phyloP scores from a whole-genome alignment of 2,888 invertebrate genomes.

The Carpatolechia fugitivella region DNA sequence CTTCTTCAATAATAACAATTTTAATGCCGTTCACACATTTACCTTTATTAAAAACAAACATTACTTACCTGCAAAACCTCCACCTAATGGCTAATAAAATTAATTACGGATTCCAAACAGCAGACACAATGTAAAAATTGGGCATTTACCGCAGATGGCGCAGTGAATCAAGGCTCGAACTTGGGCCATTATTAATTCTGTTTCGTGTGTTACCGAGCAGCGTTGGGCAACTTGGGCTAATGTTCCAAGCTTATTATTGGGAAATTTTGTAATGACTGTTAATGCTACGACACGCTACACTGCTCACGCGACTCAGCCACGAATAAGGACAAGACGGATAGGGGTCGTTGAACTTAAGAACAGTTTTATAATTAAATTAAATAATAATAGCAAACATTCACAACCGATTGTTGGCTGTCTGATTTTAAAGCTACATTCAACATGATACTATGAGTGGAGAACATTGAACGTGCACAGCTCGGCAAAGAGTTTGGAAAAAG shows the following conservation, averaged over 20 bases:
- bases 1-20: no score
- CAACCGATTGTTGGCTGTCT: no score
- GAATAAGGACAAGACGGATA: conserved; percentile 38
- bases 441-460: no score
- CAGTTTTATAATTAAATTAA: background rate
- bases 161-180: conserved; percentile 61
- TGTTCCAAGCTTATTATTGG: conserved; percentile 73
- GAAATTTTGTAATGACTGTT: conserved; percentile 74
- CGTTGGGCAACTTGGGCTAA: conserved; percentile 45
- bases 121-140: conserved; percentile 49
- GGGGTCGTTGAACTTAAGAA: background rate
- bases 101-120: conserved; percentile 41
- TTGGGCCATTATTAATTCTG: conserved; percentile 72
- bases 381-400: no score
- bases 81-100: conserved; percentile 30
- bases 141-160: conserved; percentile 63
- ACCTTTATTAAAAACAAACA: no score
- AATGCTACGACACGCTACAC: conserved; percentile 66
- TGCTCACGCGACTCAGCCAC: conserved; percentile 56
- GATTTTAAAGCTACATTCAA: no score
- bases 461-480: no score
- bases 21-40: no score
- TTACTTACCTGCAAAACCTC: no score
- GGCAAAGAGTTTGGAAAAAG: no score
- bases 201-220: conserved; percentile 55